Percentiles rank a stretch among this genome's conserved stretches.
These are phyloP conservation scores for Stramonita haemastoma DNA, from an alignment of 2,888 invertebrate genomes.

Conservation along the genomic window DNA sequence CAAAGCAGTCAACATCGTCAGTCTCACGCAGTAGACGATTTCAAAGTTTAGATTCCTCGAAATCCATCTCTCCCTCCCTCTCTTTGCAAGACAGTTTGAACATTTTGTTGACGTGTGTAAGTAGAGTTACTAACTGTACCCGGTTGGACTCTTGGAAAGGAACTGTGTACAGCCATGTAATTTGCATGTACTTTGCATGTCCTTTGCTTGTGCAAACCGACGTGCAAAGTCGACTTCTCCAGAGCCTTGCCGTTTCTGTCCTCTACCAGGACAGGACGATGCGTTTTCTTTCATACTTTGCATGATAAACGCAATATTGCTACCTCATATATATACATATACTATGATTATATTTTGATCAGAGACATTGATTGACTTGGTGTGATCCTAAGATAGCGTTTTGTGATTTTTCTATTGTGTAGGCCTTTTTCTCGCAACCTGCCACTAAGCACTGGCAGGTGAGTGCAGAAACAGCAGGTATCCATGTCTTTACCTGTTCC, in stretches of 20 bases:
- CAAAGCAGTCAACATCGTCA: not conserved
- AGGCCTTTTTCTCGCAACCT: not conserved
- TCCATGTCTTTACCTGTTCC: too few relatives aligned
- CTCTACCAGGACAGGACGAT: not conserved
- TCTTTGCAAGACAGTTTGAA: not conserved
- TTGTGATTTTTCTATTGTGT: conserved; percentile 15
- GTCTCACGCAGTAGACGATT: not conserved
- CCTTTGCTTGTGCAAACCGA: conserved; percentile 18
- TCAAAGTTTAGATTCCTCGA: not conserved
- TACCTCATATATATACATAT: conserved; percentile 22
- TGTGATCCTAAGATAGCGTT: conserved; percentile 28
- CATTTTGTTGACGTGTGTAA: not conserved
- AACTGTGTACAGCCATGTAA: not conserved
- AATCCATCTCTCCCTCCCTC: not conserved
- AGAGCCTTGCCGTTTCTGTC: conserved; percentile 1
- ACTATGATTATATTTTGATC: conserved; percentile 17
- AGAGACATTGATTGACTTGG: not conserved
- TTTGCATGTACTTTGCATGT: conserved; percentile 27
- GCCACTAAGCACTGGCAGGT: not conserved
- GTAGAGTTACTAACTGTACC: conserved; percentile 15
- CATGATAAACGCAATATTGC: conserved; percentile 25
- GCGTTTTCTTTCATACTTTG: conserved; percentile 13
- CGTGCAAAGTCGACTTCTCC: not conserved
- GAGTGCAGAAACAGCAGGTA: not conserved
- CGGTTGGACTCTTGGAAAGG: conserved; percentile 22